These are phyloP conservation scores for Aporophyla lueneburgensis DNA, from an alignment of 2,888 invertebrate species.

Conservation along the genomic window DNA sequence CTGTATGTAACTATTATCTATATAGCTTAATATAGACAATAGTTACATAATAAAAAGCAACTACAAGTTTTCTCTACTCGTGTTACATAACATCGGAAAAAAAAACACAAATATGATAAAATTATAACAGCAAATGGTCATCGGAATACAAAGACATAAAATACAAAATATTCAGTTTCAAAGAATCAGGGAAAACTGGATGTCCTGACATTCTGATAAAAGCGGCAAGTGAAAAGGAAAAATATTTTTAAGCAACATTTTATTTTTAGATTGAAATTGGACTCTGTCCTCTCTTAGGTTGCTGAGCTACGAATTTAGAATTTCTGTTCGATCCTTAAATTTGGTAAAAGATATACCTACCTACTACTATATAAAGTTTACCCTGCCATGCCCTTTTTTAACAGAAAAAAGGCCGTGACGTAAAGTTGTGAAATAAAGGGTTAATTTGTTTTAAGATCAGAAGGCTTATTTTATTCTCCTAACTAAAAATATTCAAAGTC, in stretches of 20 bases:
- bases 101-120: neutral
- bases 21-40: no score
- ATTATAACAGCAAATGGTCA: constrained; percentile 8
- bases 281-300: neutral
- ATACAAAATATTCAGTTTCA: constrained; percentile 22
- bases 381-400: neutral
- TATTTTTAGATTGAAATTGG: constrained; percentile 38
- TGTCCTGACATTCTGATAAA: constrained; percentile 6
- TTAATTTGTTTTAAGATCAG: neutral
- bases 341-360: constrained; percentile 2
- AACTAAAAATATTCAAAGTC: no score
- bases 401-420: neutral
- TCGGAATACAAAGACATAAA: constrained; percentile 12
- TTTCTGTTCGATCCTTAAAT: constrained; percentile 23
- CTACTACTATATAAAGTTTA: neutral
- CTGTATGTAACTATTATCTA: no score
- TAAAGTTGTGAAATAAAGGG: neutral
- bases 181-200: constrained; percentile 3
- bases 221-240: constrained; percentile 26
- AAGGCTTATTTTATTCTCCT: no score
- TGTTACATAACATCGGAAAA: neutral
- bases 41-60: neutral
- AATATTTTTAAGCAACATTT: constrained; percentile 17
- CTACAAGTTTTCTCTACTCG: neutral
- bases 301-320: constrained; percentile 20